Conservation (phyloP, 2,113 vertebrate species). For the Archilochus colubris region DNA sequence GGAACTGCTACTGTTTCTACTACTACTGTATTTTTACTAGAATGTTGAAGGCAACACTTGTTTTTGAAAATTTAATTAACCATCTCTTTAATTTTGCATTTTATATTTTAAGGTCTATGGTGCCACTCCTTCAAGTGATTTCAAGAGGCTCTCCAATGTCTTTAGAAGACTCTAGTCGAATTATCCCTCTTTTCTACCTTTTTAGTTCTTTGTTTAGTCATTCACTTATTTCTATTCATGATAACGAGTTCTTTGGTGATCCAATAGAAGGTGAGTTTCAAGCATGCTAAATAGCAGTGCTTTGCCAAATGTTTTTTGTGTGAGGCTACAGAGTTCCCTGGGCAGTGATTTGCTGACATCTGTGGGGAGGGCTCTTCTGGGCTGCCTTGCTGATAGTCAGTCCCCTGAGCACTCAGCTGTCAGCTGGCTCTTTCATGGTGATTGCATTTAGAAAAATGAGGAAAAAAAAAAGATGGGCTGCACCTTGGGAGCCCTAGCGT, state of each 20-base stretch:
- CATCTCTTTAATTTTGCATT: background rate
- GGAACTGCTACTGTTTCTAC: background rate
- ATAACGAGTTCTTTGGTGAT: constrained; percentile 96
- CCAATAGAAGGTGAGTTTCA: constrained; percentile 86
- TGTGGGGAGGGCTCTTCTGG: background rate
- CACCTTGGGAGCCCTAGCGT: background rate
- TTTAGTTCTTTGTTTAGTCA: constrained; percentile 99
- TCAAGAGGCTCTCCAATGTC: constrained; percentile 96
- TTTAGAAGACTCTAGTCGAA: constrained; percentile 91
- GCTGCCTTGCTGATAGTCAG: constrained; percentile 6
- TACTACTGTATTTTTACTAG: background rate
- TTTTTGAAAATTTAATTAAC: background rate
- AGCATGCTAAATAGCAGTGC: background rate
- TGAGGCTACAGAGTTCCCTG: background rate
- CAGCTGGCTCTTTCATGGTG: constrained; percentile 26
- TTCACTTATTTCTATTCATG: constrained; percentile 96
- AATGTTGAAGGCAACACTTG: background rate
- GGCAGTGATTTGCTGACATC: constrained; percentile 6
- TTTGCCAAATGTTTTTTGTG: background rate
- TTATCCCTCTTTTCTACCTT: constrained; percentile 98
- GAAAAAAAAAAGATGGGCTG: background rate
- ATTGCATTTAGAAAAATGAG: constrained; percentile 11
- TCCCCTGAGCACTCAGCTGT: constrained; percentile 31
- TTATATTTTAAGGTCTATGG: constrained; percentile 85
- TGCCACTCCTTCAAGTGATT: constrained; percentile 93